These are phyloP conservation scores for Pseudorhiza aurosa DNA, from an alignment of 30 jellyfish, hydroid and myxozoan genomes.

Conservation along the genomic window DNA sequence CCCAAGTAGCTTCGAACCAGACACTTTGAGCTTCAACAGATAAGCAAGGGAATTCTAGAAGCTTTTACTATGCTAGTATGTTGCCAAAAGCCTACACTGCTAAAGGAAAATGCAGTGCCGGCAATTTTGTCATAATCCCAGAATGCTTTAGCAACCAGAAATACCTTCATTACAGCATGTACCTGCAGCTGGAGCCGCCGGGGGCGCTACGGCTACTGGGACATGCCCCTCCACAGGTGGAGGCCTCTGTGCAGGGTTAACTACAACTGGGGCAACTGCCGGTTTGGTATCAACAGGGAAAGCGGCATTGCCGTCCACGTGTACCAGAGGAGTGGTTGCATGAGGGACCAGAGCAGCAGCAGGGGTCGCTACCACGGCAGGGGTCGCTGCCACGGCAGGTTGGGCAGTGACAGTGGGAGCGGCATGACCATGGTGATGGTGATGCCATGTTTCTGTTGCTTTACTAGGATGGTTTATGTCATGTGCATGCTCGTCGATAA, in stretches of 20 bases:
- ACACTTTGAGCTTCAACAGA: no score
- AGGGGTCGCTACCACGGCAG: neutral
- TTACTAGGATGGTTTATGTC: conserved; percentile 4
- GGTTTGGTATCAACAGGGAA: conserved; percentile 13
- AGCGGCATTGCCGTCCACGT: conserved; percentile 15
- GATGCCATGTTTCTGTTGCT: conserved; percentile 34
- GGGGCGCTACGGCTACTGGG: conserved; percentile 28
- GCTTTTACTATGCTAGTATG: no score
- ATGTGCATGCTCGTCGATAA: conserved; percentile 20
- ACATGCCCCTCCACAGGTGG: conserved; percentile 14
- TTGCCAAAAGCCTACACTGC: no score
- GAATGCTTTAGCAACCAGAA: neutral
- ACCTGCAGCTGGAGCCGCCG: conserved; percentile 75
- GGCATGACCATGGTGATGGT: conserved; percentile 29
- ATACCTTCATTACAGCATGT: conserved; percentile 40
- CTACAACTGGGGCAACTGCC: conserved; percentile 69
- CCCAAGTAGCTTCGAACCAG: no score
- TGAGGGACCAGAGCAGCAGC: conserved; percentile 9
- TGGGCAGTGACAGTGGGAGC: conserved; percentile 7
- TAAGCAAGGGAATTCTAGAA: no score
- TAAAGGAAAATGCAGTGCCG: no score
- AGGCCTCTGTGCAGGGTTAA: conserved; percentile 33
- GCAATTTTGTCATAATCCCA: no score
- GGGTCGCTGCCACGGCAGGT: conserved; percentile 1
- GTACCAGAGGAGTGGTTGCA: conserved; percentile 26